Evolutionary conservation across 2,888 invertebrate genomes (phyloP).

Genomic region (Emesis russula): DNA sequence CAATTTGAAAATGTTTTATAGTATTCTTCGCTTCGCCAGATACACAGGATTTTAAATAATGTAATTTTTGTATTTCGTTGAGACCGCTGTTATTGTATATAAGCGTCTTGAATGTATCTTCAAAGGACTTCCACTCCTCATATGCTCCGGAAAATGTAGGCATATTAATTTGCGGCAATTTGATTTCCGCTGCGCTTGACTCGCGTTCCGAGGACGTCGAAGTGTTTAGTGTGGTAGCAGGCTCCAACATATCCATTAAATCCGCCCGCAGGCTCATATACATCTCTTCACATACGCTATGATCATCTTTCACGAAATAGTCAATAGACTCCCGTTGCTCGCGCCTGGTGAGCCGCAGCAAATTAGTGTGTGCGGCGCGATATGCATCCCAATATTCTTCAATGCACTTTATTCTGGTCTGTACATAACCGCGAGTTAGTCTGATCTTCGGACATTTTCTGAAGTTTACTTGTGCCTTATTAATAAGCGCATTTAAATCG

Average conservation of each 20-base stretch:
- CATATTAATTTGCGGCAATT: background rate
- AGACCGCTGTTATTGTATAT: background rate
- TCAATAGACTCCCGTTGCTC: background rate
- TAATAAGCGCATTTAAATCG: background rate
- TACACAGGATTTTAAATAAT: background rate
- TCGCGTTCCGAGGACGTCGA: slow-evolving; percentile 27
- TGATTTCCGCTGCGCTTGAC: background rate
- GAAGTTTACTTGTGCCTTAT: background rate
- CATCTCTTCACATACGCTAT: background rate
- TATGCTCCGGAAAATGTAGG: background rate
- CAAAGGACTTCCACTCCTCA: background rate
- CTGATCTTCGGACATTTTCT: slow-evolving; percentile 55
- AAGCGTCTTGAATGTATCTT: background rate
- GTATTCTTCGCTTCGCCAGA: background rate
- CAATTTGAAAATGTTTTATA: background rate
- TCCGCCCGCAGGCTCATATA: background rate
- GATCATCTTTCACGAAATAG: background rate
- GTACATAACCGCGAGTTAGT: slow-evolving; percentile 76
- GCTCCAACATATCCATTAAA: background rate
- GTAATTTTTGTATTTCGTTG: background rate
- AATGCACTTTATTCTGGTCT: slow-evolving; percentile 66
- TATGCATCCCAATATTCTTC: slow-evolving; percentile 79
- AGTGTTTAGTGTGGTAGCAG: background rate
- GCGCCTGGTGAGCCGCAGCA: slow-evolving; percentile 51
- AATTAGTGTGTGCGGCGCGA: slow-evolving; percentile 51